These are phyloP conservation scores for Girardia tigrina DNA, from an alignment of 2,888 invertebrate species.

Conservation along the genomic window DNA sequence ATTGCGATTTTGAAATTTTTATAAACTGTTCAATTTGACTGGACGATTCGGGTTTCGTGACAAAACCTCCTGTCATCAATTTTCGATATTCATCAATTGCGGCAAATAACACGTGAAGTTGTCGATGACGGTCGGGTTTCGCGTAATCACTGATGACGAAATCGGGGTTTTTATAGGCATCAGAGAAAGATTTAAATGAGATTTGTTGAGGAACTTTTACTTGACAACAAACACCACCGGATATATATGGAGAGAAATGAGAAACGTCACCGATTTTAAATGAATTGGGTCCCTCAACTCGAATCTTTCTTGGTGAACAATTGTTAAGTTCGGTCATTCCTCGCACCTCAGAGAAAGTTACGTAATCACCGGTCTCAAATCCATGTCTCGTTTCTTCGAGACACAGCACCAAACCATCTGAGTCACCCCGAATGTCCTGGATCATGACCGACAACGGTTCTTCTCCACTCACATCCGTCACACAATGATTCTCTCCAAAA, in stretches of 20 bases:
- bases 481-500: conserved; percentile 75
- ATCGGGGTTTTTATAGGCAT: conserved; percentile 67
- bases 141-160: conserved; percentile 75
- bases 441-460: conserved; percentile 36
- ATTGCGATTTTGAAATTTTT: neutral
- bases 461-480: conserved; percentile 78
- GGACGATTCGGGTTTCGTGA: no score
- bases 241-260: conserved; percentile 62
- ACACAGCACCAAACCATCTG: conserved; percentile 77
- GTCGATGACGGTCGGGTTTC: conserved; percentile 76
- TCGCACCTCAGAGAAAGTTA: conserved; percentile 83
- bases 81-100: conserved; percentile 61
- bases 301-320: conserved; percentile 74
- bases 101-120: conserved; percentile 72
- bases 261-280: conserved; percentile 87
- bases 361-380: conserved; percentile 84
- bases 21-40: no score
- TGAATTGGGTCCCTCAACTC: conserved; percentile 72
- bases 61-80: no score
- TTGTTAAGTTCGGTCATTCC: conserved; percentile 88
- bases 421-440: conserved; percentile 39
- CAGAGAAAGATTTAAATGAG: conserved; percentile 59
- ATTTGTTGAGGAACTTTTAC: conserved; percentile 73
- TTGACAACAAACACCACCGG: conserved; percentile 83
- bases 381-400: conserved; percentile 89